Percentiles rank a stretch among this genome's conserved stretches.
These are phyloP conservation scores for Cygnus buccinator DNA, from an alignment of 2,113 vertebrate genomes.

Conservation along the genomic window DNA sequence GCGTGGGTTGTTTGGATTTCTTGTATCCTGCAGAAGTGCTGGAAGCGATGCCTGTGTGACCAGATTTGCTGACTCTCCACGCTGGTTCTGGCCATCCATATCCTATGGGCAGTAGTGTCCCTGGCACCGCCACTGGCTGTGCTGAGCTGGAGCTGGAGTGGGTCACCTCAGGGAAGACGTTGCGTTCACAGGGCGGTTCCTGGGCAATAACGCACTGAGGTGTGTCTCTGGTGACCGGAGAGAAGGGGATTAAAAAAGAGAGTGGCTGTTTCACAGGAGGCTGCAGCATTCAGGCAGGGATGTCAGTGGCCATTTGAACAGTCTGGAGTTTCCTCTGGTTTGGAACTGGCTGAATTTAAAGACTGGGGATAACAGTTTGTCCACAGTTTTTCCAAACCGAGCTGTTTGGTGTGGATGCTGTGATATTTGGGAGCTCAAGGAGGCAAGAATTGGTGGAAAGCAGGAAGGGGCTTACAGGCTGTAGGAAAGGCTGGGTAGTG, in stretches of 20 bases:
- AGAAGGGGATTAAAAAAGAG: background rate
- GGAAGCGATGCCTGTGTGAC: background rate
- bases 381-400: background rate
- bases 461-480: background rate
- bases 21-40: background rate
- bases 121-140: background rate
- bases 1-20: background rate
- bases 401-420: background rate
- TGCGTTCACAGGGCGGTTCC: background rate
- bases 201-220: background rate
- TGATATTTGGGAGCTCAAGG: background rate
- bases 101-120: background rate
- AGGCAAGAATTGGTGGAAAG: background rate
- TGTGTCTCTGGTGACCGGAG: background rate
- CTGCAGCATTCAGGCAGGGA: background rate
- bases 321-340: background rate
- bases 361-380: too few relatives aligned
- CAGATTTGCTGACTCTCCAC: background rate
- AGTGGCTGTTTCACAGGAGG: background rate
- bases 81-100: background rate
- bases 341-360: background rate
- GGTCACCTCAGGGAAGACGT: background rate
- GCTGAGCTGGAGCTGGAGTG: rapidly evolving
- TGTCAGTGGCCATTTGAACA: background rate
- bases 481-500: background rate